A percentile compares a stretch with the other conserved stretches of the same genome.
phyloP scores from a whole-genome alignment of 2,888 invertebrate genomes.

The Yponomeuta cagnagella region DNA sequence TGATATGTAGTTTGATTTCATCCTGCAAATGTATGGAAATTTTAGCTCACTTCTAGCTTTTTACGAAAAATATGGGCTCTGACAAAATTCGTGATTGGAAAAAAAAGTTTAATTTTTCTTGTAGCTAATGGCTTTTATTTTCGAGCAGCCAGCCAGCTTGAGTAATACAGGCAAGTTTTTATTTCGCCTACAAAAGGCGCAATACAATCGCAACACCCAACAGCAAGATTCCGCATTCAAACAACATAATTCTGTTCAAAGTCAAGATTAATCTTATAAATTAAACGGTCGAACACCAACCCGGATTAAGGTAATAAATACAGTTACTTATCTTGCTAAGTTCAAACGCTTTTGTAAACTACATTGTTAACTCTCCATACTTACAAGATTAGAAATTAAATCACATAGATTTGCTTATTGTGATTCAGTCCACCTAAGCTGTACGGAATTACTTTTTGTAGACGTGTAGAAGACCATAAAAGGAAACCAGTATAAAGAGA shows the following conservation, averaged over 20 bases:
- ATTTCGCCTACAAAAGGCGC: not conserved
- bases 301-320: constrained; percentile 12
- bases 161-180: not conserved
- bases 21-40: too few species aligned
- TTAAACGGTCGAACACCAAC: constrained; percentile 8
- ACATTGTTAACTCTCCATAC: constrained; percentile 6
- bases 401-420: constrained; percentile 27
- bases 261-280: constrained; percentile 7
- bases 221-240: not conserved
- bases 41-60: too few species aligned
- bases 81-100: too few species aligned
- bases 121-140: too few species aligned
- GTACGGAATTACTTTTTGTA: constrained; percentile 39
- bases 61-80: too few species aligned
- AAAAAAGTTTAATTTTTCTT: too few species aligned
- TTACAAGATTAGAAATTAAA: constrained; percentile 23
- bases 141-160: too few species aligned
- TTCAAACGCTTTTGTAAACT: constrained; percentile 1
- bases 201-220: not conserved
- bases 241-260: not conserved
- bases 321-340: constrained; percentile 11
- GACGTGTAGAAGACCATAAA: constrained; percentile 43
- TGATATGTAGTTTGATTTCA: too few species aligned
- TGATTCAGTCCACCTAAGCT: constrained; percentile 38
- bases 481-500: constrained; percentile 25